Percentiles rank a stretch among this genome's conserved stretches.
These are phyloP conservation scores for Parazoanthus swiftii DNA, from an alignment of 92 coral and sea anemone genomes.

Conservation along the genomic window DNA sequence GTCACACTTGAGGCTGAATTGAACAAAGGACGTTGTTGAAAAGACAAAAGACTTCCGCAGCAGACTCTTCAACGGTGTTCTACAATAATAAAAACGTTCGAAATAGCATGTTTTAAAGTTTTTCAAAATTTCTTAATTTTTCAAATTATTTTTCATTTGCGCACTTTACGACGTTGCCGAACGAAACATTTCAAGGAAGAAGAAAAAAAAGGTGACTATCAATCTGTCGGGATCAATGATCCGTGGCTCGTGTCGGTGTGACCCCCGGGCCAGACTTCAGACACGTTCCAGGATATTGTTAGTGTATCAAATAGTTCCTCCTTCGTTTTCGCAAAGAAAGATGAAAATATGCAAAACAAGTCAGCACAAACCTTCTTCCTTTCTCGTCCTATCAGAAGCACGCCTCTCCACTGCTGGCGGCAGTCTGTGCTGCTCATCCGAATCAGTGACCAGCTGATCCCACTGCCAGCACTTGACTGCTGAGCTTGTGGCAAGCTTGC, in stretches of 20 bases:
- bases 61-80: too few species aligned
- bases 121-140: too few species aligned
- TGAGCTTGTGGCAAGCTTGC: background rate
- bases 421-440: background rate
- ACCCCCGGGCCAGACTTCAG: background rate
- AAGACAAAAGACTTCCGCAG: too few species aligned
- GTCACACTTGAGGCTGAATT: too few species aligned
- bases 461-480: background rate
- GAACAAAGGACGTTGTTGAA: too few species aligned
- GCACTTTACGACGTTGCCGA: background rate
- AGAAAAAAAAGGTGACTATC: background rate
- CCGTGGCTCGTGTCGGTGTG: background rate
- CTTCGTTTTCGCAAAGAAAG: background rate
- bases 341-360: background rate
- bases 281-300: background rate
- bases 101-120: too few species aligned
- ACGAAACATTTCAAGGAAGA: background rate
- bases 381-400: background rate
- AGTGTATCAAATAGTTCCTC: background rate
- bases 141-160: background rate
- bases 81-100: too few species aligned
- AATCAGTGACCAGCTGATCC: constrained; percentile 3
- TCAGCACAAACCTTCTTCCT: constrained; percentile 3
- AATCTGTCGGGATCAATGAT: background rate
- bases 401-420: background rate